These are phyloP conservation scores for Drosophila silvestris DNA, from an alignment of 2,888 invertebrate genomes.

Conservation along the genomic window DNA sequence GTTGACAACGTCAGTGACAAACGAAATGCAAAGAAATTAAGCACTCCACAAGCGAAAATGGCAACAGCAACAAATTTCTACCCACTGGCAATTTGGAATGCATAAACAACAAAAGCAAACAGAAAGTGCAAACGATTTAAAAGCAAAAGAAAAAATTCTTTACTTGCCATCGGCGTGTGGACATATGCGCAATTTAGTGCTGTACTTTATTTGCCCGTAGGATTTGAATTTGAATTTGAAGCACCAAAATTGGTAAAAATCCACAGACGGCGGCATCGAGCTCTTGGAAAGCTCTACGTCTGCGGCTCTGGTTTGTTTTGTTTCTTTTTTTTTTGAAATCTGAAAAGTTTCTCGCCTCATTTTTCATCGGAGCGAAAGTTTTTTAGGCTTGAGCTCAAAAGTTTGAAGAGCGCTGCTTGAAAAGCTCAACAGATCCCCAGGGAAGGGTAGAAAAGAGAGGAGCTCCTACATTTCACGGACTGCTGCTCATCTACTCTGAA, in stretches of 20 bases:
- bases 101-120: conserved; percentile 53
- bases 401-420: conserved; percentile 38
- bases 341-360: conserved; percentile 54
- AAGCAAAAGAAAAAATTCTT: conserved; percentile 12
- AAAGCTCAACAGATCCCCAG: conserved; percentile 14
- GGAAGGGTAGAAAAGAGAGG: background rate
- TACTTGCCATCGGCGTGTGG: conserved; percentile 18
- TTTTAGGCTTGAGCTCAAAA: conserved; percentile 42
- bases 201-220: conserved; percentile 14
- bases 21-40: conserved; percentile 78
- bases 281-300: conserved; percentile 22
- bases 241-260: conserved; percentile 9
- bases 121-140: conserved; percentile 55
- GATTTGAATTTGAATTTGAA: conserved; percentile 8
- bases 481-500: background rate
- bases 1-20: conserved; percentile 71
- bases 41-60: conserved; percentile 69
- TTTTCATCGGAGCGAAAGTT: conserved; percentile 41
- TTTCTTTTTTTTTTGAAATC: conserved; percentile 5
- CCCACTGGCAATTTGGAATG: conserved; percentile 62
- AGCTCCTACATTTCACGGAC: background rate
- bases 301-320: conserved; percentile 19
- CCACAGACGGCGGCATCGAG: conserved; percentile 8
- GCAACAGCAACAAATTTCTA: conserved; percentile 40
- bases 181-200: conserved; percentile 37